Evolutionary conservation across 2,113 vertebrate species (phyloP).

Genomic region (Cryptomyrus ogoouensis): DNA sequence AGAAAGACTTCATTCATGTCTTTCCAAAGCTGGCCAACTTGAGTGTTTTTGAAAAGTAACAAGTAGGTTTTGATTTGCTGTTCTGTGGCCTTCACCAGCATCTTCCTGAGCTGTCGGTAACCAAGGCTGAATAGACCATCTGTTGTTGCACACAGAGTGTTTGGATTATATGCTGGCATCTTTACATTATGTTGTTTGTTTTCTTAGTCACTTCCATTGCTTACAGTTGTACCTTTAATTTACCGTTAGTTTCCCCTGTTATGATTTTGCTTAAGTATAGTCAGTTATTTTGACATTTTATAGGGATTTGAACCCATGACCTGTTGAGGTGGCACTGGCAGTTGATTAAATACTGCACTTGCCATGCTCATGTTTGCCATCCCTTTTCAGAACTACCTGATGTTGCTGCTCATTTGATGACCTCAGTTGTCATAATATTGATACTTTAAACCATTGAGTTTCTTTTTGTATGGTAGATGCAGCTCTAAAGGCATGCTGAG

Average conservation of each 20-base stretch:
- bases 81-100: slow-evolving; percentile 6
- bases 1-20: slow-evolving; percentile 17
- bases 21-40: background rate
- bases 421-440: background rate
- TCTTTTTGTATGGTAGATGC: background rate
- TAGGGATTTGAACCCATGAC: background rate
- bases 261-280: background rate
- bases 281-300: background rate
- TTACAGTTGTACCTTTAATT: background rate
- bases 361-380: background rate
- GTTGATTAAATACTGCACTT: background rate
- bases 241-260: background rate
- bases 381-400: background rate
- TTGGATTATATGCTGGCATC: background rate
- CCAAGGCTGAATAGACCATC: slow-evolving; percentile 5
- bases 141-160: background rate
- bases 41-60: slow-evolving; percentile 1
- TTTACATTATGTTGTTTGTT: background rate
- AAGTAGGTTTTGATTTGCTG: slow-evolving; percentile 11
- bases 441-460: background rate
- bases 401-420: background rate
- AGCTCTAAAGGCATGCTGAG: background rate
- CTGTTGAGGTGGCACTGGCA: background rate
- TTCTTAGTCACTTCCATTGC: background rate
- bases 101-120: slow-evolving; percentile 7